phyloP scores from a whole-genome alignment of 2,888 invertebrate genomes.

The Seira sanloemensis region DNA sequence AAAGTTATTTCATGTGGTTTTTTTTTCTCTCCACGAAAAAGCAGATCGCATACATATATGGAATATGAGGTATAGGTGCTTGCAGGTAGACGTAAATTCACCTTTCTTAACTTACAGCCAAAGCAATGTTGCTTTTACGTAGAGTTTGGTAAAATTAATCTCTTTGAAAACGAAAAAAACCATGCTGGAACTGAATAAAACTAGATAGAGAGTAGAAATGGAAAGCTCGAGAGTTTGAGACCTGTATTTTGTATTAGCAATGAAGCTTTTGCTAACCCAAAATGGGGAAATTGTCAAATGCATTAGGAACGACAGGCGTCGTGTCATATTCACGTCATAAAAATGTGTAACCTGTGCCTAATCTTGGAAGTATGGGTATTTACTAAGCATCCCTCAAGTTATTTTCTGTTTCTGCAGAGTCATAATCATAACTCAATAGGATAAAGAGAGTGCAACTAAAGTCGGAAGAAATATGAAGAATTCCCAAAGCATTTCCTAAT shows the following conservation, averaged over 20 bases:
- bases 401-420: background rate
- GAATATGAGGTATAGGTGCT: too few relatives aligned
- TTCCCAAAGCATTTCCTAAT: conserved; percentile 21
- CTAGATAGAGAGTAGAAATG: too few relatives aligned
- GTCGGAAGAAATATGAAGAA: background rate
- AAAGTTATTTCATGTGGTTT: conserved; percentile 7
- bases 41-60: too few relatives aligned
- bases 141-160: too few relatives aligned
- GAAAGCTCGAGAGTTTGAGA: too few relatives aligned
- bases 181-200: too few relatives aligned
- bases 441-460: background rate
- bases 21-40: too few relatives aligned
- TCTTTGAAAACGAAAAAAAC: too few relatives aligned
- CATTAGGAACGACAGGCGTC: conserved; percentile 56
- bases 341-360: background rate
- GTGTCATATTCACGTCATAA: conserved; percentile 53
- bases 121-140: too few relatives aligned
- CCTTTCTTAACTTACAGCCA: conserved; percentile 18
- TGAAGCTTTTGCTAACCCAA: too few relatives aligned
- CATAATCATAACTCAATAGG: background rate
- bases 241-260: too few relatives aligned
- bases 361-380: background rate
- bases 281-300: conserved; percentile 42
- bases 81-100: conserved; percentile 4
- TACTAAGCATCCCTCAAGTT: background rate